Base-by-base conservation (phyloP, 1,140 invertebrate genomes). In the Marisa cornuarietis region DNA sequence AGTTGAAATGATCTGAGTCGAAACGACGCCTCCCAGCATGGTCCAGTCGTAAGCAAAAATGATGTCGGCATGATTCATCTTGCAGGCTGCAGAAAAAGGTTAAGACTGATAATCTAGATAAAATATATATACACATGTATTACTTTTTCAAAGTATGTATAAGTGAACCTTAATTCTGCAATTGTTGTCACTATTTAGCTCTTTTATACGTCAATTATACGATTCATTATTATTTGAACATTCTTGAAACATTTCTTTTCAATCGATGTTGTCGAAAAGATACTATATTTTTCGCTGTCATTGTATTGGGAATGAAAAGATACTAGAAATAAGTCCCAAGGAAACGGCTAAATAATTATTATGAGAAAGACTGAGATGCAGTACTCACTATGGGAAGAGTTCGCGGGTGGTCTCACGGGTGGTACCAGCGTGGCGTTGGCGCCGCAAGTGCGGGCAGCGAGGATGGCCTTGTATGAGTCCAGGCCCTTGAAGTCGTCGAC, bases 401-500 rank as follows among this genome's bases (percentile, higher is more conserved):
- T 52, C 62, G 71, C 42, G 65, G 65, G 61, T 22, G 61, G 61
- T 72, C 76, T 73, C 22, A 68, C 68, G 16, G n/a, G 24, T 14
- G 24, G 63, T 18, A 54, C 22, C 11, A 49, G 65, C 3, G 65
- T 54, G 49, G 66, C 58, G 31, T 74, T 24, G 16, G 74, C n/a
- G 16, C 51, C 71, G 72, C 83, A 83, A 8, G 83, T 71, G 49
- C 75, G 77, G 51, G 78, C 71, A 10, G 80, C 83, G 18, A 83
- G 51, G 18, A 80, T 75, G 51, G 81, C 68, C 61, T 84, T 86
- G 9, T 86, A 78, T 0, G 74, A 42, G 42, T 82, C 76, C 63
- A 89, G 78, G 20, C 82, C 82, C 6, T 66, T 26, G 76, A 84
- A 88, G 63, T 83, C 79, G 18, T 82, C 72, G 1, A 88, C 87